These are phyloP conservation scores for Cyprinodon brontotheroides DNA, from an alignment of 2,113 vertebrate species.

Conservation along the genomic window DNA sequence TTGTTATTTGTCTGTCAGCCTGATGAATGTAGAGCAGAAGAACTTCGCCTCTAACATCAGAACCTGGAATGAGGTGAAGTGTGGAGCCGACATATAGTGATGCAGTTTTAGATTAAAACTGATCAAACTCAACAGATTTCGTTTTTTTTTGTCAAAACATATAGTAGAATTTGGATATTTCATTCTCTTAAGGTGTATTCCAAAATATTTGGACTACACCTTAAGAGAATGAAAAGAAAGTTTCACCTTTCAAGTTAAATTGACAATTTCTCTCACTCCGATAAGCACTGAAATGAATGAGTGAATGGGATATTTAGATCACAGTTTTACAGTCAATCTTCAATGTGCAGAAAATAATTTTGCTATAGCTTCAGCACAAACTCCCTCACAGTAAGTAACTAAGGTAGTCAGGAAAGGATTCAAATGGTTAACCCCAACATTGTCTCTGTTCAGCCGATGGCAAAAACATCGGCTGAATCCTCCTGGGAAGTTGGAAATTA, in stretches of 20 bases:
- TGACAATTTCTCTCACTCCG: slow-evolving; percentile 1
- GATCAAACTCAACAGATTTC: not conserved
- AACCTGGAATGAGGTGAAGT: not conserved
- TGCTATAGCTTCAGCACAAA: not conserved
- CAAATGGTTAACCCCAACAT: slow-evolving; percentile 53
- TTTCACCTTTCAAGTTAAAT: not conserved
- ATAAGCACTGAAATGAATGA: slow-evolving; percentile 3
- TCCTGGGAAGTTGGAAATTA: too few species aligned
- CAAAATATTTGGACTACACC: slow-evolving; percentile 1
- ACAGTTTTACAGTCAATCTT: slow-evolving; percentile 41
- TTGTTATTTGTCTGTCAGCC: slow-evolving; percentile 7
- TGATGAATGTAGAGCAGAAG: slow-evolving; percentile 8
- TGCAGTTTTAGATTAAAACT: not conserved
- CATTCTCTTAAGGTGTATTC: not conserved
- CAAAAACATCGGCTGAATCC: too few species aligned
- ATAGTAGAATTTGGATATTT: not conserved
- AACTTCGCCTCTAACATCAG: not conserved
- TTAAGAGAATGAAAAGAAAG: not conserved
- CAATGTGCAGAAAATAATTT: slow-evolving; percentile 23
- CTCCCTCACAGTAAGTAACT: slow-evolving; percentile 41
- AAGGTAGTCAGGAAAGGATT: slow-evolving; percentile 77
- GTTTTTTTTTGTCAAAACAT: not conserved
- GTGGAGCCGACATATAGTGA: not conserved
- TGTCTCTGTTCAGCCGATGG: slow-evolving; percentile 18
- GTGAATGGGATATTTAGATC: slow-evolving; percentile 20